Evolutionary conservation across 2,888 invertebrate genomes (phyloP).

Genomic region (Nymphalis polychloros): DNA sequence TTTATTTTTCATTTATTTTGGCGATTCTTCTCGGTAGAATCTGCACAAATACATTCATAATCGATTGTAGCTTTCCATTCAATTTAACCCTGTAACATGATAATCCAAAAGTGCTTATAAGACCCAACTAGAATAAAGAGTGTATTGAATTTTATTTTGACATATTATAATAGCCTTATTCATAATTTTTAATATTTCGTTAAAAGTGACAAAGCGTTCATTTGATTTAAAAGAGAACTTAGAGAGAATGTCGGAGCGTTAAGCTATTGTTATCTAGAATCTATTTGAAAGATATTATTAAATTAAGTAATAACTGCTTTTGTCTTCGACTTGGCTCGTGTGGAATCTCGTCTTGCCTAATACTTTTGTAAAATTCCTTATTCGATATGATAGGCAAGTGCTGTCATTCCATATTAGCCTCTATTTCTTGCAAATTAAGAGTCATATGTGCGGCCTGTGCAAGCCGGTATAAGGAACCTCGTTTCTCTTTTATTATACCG

Average conservation of each 20-base stretch:
- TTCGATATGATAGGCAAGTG: constrained; percentile 11
- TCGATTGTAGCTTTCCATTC: too few species aligned
- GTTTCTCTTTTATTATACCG: constrained; percentile 21
- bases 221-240: constrained; percentile 13
- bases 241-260: constrained; percentile 15
- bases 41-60: too few species aligned
- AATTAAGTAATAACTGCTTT: constrained; percentile 36
- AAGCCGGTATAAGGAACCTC: constrained; percentile 6
- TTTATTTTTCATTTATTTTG: too few species aligned
- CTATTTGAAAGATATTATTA: constrained; percentile 36
- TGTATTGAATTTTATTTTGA: too few species aligned
- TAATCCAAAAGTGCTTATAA: too few species aligned
- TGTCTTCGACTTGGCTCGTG: constrained; percentile 28
- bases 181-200: constrained; percentile 24
- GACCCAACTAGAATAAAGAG: too few species aligned
- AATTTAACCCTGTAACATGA: too few species aligned
- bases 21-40: too few species aligned
- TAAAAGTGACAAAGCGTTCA: constrained; percentile 16
- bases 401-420: background rate
- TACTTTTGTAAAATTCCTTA: constrained; percentile 37
- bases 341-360: constrained; percentile 33
- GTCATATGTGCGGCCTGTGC: background rate
- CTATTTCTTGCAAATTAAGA: constrained; percentile 10
- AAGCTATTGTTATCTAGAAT: constrained; percentile 23
- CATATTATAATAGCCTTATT: background rate